Evolutionary conservation across 2,797 vertebrate genomes (phyloP).

Genomic region (Scolopax bukidnonensis): DNA sequence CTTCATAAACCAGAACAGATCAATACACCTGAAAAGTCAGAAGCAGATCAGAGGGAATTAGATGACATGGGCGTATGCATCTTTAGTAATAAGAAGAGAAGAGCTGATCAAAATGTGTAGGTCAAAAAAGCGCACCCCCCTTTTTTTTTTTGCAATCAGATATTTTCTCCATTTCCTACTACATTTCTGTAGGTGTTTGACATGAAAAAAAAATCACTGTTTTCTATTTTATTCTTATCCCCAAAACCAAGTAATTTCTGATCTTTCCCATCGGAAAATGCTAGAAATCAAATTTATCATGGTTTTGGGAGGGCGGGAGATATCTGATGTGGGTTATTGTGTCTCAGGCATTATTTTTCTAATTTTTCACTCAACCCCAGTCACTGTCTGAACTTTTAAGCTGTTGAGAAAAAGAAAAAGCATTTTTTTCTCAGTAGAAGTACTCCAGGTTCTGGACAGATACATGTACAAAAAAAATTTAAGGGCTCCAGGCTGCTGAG

Average conservation of each 20-base stretch:
- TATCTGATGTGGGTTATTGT: not conserved
- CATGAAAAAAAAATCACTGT: not conserved
- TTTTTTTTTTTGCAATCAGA: not conserved
- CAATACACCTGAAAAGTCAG: constrained; percentile 57
- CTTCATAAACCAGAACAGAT: constrained; percentile 50
- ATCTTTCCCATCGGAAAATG: not conserved
- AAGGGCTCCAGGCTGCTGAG: not conserved
- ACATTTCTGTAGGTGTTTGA: not conserved
- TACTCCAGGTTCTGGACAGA: not conserved
- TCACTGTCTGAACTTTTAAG: not conserved
- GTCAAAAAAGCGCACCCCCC: not conserved
- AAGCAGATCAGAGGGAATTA: constrained; percentile 51
- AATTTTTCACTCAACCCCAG: not conserved
- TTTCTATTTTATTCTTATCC: not conserved
- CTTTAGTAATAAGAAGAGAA: not conserved
- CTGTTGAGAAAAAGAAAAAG: not conserved
- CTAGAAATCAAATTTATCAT: not conserved
- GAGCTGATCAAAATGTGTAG: not conserved
- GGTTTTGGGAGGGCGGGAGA: not conserved
- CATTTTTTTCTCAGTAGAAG: not conserved
- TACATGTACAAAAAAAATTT: not conserved
- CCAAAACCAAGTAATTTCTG: not conserved
- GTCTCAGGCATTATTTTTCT: not conserved
- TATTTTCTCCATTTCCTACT: not conserved
- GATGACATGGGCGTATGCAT: not conserved